Evolutionary conservation across 2,797 vertebrate genomes (phyloP).

Genomic region (Danio albolineatus): DNA sequence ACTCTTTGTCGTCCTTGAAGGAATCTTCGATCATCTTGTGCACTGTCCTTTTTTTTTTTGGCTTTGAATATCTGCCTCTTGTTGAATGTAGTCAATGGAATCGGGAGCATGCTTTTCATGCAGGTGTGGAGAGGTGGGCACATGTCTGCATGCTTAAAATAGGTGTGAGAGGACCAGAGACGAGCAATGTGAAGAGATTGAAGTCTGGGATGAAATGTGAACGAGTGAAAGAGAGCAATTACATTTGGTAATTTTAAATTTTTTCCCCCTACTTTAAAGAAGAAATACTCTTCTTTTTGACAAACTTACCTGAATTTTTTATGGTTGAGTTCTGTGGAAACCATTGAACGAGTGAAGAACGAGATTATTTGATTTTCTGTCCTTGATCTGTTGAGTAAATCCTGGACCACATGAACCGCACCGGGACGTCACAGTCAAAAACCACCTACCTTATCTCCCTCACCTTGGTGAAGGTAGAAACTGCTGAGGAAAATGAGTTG

Average conservation of each 20-base stretch:
- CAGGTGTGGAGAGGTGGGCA: conserved; percentile 45
- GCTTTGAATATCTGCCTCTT: conserved; percentile 31
- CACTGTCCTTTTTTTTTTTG: conserved; percentile 34
- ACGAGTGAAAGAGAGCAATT: conserved; percentile 43
- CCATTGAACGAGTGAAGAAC: not conserved
- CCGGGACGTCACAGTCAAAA: conserved; percentile 88
- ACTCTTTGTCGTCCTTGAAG: conserved; percentile 24
- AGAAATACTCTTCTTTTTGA: conserved; percentile 20
- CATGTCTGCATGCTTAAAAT: conserved; percentile 42
- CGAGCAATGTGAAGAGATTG: not conserved
- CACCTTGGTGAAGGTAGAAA: conserved; percentile 95
- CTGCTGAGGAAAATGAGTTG: conserved; percentile 82
- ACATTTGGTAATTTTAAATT: conserved; percentile 30
- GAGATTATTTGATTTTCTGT: conserved; percentile 51
- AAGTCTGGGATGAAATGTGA: conserved; percentile 27
- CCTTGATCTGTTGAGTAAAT: conserved; percentile 69
- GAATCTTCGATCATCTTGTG: not conserved
- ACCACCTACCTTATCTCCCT: conserved; percentile 98
- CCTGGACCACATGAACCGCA: conserved; percentile 89
- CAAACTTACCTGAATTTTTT: conserved; percentile 20
- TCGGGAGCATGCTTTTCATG: conserved; percentile 37
- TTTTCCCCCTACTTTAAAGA: conserved; percentile 16
- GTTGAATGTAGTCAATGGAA: conserved; percentile 42
- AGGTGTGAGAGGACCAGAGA: conserved; percentile 32
- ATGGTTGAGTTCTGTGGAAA: not conserved